Percentiles rank a stretch among this genome's conserved stretches.
These are phyloP conservation scores for Indicator maculatus DNA, from an alignment of 2,113 vertebrate genomes.

Conservation along the genomic window DNA sequence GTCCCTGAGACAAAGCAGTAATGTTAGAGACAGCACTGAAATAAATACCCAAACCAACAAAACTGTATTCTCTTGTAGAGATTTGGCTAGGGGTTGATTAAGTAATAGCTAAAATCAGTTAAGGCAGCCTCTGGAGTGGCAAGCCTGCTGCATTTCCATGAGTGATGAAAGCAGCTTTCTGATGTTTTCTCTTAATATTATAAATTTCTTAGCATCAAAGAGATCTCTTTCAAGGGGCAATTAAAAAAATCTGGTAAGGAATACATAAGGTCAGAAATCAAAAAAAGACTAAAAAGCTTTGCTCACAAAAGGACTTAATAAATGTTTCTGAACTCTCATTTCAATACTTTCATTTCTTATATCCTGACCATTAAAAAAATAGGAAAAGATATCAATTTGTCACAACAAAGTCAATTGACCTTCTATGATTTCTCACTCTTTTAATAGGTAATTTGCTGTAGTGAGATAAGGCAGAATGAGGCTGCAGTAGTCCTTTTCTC, in stretches of 20 bases:
- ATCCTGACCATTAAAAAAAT: constrained; percentile 10
- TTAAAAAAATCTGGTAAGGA: neutral
- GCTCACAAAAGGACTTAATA: neutral
- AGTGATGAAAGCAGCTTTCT: neutral
- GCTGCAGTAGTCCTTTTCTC: constrained; percentile 5
- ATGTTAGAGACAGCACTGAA: neutral
- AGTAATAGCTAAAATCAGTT: neutral
- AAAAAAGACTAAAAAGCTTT: neutral
- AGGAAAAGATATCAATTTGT: constrained; percentile 38
- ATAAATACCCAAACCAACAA: neutral
- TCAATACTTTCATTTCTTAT: neutral
- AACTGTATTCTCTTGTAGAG: neutral
- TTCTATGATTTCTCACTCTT: constrained; percentile 16
- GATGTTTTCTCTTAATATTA: neutral
- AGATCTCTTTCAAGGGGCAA: constrained; percentile 2
- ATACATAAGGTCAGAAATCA: neutral
- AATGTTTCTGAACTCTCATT: constrained; percentile 14
- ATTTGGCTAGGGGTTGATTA: neutral
- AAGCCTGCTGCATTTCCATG: neutral
- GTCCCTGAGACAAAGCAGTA: neutral
- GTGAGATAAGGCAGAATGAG: constrained; percentile 9
- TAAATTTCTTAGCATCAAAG: neutral
- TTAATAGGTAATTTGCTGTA: constrained; percentile 24
- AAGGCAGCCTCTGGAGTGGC: neutral
- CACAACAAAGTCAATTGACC: constrained; percentile 37